Percentiles rank a stretch among this genome's conserved stretches.
phyloP scores from a whole-genome alignment of 2,888 invertebrate genomes.

The Phaonia tiefii region DNA sequence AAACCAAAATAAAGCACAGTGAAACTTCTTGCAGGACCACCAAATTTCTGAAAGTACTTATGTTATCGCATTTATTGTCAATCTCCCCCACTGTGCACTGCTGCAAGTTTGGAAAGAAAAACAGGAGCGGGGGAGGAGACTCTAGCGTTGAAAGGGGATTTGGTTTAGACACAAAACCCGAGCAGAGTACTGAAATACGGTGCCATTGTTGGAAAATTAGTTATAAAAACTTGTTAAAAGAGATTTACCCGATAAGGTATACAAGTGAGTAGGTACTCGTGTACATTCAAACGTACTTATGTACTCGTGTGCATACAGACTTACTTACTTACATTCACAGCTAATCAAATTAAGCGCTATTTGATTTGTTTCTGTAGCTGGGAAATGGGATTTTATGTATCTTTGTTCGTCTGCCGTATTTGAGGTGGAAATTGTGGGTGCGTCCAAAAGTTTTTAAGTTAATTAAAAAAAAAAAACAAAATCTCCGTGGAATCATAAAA shows the following conservation, averaged over 20 bases:
- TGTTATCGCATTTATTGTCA: no score
- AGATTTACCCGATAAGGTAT: constrained; percentile 64
- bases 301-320: no score
- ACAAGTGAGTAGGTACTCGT: constrained; percentile 11
- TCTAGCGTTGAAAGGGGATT: no score
- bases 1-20: no score
- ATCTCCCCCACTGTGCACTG: background rate
- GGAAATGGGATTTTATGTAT: constrained; percentile 14
- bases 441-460: constrained; percentile 65
- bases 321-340: constrained; percentile 8
- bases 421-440: constrained; percentile 63
- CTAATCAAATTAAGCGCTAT: constrained; percentile 65
- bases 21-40: no score
- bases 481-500: constrained; percentile 33
- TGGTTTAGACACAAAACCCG: no score
- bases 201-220: constrained; percentile 51
- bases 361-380: constrained; percentile 49
- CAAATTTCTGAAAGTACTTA: no score
- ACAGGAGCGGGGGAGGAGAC: background rate
- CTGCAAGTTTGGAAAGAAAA: background rate
- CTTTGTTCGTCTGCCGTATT: background rate
- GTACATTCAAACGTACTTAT: no score
- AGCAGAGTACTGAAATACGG: no score
- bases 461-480: constrained; percentile 61
- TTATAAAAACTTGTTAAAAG: constrained; percentile 64